These are phyloP conservation scores for Leguminivora glycinivorella DNA, from an alignment of 1,140 invertebrate genomes.

Conservation along the genomic window DNA sequence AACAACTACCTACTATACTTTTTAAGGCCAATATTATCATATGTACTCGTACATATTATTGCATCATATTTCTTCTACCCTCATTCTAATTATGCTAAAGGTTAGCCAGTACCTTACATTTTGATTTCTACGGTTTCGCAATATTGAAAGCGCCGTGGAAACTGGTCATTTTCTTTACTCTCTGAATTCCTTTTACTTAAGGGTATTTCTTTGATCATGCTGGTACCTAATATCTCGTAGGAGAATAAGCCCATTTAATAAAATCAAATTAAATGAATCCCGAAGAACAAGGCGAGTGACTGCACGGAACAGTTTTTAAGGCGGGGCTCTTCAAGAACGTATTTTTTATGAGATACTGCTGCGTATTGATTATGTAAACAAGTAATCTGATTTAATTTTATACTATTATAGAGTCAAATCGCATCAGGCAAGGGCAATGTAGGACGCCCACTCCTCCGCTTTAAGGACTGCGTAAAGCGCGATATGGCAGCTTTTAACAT, in stretches of 20 bases:
- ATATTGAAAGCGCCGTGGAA: neutral
- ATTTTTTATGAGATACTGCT: no score
- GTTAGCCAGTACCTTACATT: neutral
- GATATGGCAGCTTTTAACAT: no score
- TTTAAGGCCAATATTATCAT: neutral
- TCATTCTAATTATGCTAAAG: neutral
- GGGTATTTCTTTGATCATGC: neutral
- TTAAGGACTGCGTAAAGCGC: no score
- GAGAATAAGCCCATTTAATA: neutral
- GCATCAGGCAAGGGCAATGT: no score
- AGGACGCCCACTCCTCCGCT: no score
- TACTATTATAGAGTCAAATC: no score
- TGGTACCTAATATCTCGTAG: slow-evolving; percentile 15
- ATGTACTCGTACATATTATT: neutral
- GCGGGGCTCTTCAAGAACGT: no score
- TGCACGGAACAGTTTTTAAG: neutral
- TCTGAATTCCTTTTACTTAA: slow-evolving; percentile 20
- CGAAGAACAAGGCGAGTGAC: neutral
- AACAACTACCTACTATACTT: no score
- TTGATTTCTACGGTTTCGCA: neutral
- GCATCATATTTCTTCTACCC: neutral
- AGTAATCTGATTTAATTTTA: no score
- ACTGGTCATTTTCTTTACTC: neutral
- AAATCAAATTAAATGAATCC: neutral
- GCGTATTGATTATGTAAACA: no score